Evolutionary conservation across 2,888 invertebrate genomes (phyloP).

Genomic region (Diarsia mendica): DNA sequence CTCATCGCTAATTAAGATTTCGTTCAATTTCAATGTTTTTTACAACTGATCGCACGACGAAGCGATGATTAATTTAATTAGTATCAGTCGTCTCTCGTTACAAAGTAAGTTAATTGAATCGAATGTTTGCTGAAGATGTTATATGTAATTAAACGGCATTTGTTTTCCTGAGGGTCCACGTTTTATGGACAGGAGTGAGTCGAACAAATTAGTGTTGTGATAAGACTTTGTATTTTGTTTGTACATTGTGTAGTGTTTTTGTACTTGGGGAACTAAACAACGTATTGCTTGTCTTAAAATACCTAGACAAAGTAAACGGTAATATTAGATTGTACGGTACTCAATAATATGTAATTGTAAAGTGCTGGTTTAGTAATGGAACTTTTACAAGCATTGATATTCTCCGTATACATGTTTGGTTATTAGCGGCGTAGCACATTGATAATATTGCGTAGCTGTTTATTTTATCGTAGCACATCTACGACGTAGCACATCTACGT

Average conservation of each 20-base stretch:
- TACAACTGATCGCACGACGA: constrained; percentile 30
- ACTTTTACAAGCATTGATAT: neutral
- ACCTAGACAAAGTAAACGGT: constrained; percentile 8
- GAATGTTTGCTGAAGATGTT: constrained; percentile 37
- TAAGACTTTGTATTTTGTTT: constrained; percentile 35
- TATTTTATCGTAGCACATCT: neutral
- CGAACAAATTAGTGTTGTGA: constrained; percentile 37
- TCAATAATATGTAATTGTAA: neutral
- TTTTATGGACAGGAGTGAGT: constrained; percentile 38
- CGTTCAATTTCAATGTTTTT: constrained; percentile 57
- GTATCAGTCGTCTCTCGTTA: constrained; percentile 38
- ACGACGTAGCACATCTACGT: neutral
- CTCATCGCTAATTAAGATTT: constrained; percentile 73
- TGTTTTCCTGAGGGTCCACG: constrained; percentile 27
- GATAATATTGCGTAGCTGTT: neutral
- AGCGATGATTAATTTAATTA: constrained; percentile 56
- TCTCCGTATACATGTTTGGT: neutral
- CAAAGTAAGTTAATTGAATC: constrained; percentile 57
- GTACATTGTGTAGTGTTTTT: constrained; percentile 23
- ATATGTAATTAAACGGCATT: constrained; percentile 53
- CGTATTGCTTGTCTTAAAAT: constrained; percentile 6
- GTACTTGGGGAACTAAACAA: neutral
- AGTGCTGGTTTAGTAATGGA: neutral
- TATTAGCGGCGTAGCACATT: neutral
- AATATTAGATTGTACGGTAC: neutral